Evolutionary conservation across 2,888 invertebrate species (phyloP).

Genomic region (Leucania comma): DNA sequence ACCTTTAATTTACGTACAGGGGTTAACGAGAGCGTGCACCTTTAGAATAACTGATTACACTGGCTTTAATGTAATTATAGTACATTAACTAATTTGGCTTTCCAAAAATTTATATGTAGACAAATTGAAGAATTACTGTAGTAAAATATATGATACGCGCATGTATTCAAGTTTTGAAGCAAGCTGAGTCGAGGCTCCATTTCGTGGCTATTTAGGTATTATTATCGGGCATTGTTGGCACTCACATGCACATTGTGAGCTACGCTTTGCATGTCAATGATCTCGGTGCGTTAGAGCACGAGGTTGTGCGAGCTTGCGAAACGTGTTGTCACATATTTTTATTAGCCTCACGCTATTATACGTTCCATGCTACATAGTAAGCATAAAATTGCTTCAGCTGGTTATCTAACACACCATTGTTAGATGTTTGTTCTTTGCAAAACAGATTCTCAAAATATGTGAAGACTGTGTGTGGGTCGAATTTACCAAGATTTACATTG

Average conservation of each 20-base stretch:
- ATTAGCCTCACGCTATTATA: slow-evolving; percentile 23
- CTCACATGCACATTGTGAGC: slow-evolving; percentile 54
- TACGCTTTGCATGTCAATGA: slow-evolving; percentile 68
- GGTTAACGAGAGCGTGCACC: slow-evolving; percentile 37
- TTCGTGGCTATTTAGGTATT: slow-evolving; percentile 57
- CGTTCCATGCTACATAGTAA: not conserved
- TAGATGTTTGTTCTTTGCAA: not conserved
- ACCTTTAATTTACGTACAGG: slow-evolving; percentile 28
- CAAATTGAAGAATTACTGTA: slow-evolving; percentile 51
- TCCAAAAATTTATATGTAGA: slow-evolving; percentile 27
- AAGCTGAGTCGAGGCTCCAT: slow-evolving; percentile 45
- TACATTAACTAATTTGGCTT: slow-evolving; percentile 35
- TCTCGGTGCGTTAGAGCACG: slow-evolving; percentile 57
- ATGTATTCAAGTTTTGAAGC: slow-evolving; percentile 47
- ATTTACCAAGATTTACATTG: not conserved
- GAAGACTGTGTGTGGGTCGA: not conserved
- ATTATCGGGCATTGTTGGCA: slow-evolving; percentile 61
- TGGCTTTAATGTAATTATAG: slow-evolving; percentile 26
- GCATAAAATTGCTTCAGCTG: not conserved
- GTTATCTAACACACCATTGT: slow-evolving; percentile 4
- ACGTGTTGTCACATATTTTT: slow-evolving; percentile 54
- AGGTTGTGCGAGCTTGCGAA: slow-evolving; percentile 54
- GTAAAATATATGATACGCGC: slow-evolving; percentile 23
- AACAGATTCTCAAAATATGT: not conserved
- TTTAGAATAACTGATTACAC: slow-evolving; percentile 21